These are phyloP conservation scores for Philonicus albiceps DNA, from an alignment of 2,888 invertebrate genomes.

Conservation along the genomic window DNA sequence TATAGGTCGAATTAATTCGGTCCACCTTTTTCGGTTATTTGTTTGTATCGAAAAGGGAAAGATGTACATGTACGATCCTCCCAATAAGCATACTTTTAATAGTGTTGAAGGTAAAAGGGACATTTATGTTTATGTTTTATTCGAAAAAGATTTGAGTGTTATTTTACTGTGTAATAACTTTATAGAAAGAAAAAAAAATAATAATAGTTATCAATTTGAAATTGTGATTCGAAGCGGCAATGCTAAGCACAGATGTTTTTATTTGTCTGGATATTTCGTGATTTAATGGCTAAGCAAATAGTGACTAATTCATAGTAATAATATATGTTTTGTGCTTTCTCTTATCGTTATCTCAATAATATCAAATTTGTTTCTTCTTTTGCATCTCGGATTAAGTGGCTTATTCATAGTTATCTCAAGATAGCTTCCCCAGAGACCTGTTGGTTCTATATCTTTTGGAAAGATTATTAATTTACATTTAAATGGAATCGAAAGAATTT, in stretches of 20 bases:
- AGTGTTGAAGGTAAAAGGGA: constrained; percentile 75
- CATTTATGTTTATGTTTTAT: not conserved
- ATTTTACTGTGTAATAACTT: not conserved
- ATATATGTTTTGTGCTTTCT: not conserved
- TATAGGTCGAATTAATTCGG: not conserved
- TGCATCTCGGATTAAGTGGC: not conserved
- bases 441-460: too few relatives aligned
- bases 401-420: not conserved
- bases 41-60: not conserved
- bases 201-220: not conserved
- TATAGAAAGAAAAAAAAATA: not conserved
- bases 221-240: not conserved
- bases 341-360: not conserved
- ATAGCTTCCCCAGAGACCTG: too few relatives aligned
- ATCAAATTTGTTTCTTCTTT: not conserved
- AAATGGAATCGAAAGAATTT: too few relatives aligned
- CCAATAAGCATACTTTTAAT: constrained; percentile 75
- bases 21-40: not conserved
- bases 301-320: not conserved
- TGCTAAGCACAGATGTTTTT: not conserved
- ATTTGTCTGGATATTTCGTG: not conserved
- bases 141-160: not conserved
- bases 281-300: not conserved
- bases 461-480: too few relatives aligned
- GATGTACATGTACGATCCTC: constrained; percentile 79